These are phyloP conservation scores for Perizoma flavofasciatum DNA, from an alignment of 2,888 invertebrate genomes.

Conservation along the genomic window DNA sequence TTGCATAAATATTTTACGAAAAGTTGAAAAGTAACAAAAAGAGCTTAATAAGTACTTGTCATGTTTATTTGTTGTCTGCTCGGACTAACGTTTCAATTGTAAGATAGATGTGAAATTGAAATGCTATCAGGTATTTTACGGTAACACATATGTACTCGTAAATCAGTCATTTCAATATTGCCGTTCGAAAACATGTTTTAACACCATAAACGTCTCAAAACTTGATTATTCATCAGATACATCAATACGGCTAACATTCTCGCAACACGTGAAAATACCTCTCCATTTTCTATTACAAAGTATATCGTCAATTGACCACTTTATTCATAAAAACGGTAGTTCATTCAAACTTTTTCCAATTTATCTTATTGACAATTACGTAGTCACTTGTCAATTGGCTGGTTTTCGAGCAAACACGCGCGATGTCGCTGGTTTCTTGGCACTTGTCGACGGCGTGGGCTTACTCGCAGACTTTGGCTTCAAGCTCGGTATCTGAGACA, in stretches of 20 bases:
- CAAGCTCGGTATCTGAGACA: conserved; percentile 75
- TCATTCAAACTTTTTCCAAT: conserved; percentile 15
- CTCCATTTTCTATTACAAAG: conserved; percentile 2
- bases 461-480: conserved; percentile 61
- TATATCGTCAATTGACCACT: conserved; percentile 5
- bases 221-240: conserved; percentile 3
- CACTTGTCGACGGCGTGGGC: conserved; percentile 44
- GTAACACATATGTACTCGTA: conserved; percentile 9
- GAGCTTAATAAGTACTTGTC: conserved; percentile 22
- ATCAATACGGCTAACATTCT: conserved; percentile 2
- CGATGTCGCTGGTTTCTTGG: conserved; percentile 55
- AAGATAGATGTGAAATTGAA: neutral
- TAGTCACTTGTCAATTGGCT: conserved; percentile 56
- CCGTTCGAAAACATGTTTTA: neutral
- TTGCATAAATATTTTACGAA: conserved; percentile 36
- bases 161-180: conserved; percentile 20
- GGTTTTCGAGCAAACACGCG: conserved; percentile 66
- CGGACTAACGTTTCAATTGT: conserved; percentile 18
- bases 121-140: conserved; percentile 7
- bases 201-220: neutral
- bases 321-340: conserved; percentile 7
- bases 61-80: conserved; percentile 30
- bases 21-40: conserved; percentile 23
- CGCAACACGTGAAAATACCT: conserved; percentile 3
- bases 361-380: conserved; percentile 41